Base-by-base conservation (phyloP, 2,113 vertebrate genomes). In the Sander vitreus region DNA sequence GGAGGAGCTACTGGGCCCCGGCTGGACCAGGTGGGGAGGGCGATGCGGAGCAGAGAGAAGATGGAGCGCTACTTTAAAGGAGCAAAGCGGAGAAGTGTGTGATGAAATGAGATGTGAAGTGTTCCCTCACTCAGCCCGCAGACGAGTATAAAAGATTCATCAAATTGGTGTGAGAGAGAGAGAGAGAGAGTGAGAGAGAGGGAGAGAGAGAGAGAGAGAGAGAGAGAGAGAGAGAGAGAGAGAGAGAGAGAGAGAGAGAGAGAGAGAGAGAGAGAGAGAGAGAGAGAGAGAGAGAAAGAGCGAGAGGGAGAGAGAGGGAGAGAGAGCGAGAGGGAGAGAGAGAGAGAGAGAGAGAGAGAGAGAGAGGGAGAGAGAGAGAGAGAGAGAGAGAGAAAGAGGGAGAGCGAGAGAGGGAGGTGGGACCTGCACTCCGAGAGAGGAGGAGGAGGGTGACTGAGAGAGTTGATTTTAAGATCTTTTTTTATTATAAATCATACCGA, bases 101-200 rank as follows among this genome's bases (percentile, higher is more conserved):
- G 94, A 96, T 93, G 92, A 93, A 95, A 95, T 93, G 74, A 90
- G 76, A 95, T 90, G 93, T 93, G 94, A 95, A 93, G 87, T 91
- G 90, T 93, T 89, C 88, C 90, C 84, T 81, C 80, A 80, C 79
- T 92, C 81, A 78, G 77, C 69, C 72, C 51, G 65, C 71, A 60
- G 64, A 89, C 21, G 54, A 66, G 80, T 95, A 43, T 43, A 86
- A 95, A 96, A 96, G 87, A 95, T 95, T 94, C 81, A 95, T 93
- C 80, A 93, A 66, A 77, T 65, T 90, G 74, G 62, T 86, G 33
- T 33, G 33, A 6, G 33, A 6, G 33, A 33, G 33, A 33, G 33
- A 33, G 33, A 33, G 5, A 33, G 33, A 33, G 33, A 33, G 33
- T 5, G 30, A 30, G 30, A 30, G 30, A 33, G 30, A 33, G 30